Conservation (phyloP, 2,113 vertebrate species). For the Neodon shergylaensis region DNA sequence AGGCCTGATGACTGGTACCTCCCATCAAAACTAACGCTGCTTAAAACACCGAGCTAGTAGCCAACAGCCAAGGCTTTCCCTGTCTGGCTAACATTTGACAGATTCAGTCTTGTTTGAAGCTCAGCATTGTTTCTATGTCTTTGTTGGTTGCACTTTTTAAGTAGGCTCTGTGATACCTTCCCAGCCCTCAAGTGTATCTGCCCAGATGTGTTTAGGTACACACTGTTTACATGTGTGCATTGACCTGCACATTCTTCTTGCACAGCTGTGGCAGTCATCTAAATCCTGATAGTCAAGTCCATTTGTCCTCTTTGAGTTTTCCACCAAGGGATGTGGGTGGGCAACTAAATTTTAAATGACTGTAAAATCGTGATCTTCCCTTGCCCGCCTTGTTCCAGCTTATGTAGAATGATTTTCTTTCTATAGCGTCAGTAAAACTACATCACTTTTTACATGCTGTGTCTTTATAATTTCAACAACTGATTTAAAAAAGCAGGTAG, state of each 20-base stretch:
- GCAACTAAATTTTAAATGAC: constrained; percentile 3
- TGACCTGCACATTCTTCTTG: background rate
- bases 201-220: constrained; percentile 13
- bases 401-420: background rate
- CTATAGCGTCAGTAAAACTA: background rate
- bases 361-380: background rate
- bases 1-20: constrained; percentile 83
- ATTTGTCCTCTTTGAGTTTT: background rate
- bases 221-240: constrained; percentile 28
- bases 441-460: background rate
- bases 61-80: constrained; percentile 82
- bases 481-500: background rate
- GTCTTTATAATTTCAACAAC: constrained; percentile 22
- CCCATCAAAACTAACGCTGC: constrained; percentile 86
- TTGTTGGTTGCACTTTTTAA: constrained; percentile 70
- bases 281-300: constrained; percentile 42
- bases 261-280: background rate
- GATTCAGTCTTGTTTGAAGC: constrained; percentile 79
- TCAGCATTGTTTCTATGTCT: constrained; percentile 76
- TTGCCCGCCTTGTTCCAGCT: background rate
- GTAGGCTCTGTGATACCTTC: constrained; percentile 54
- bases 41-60: constrained; percentile 84
- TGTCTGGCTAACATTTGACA: constrained; percentile 78
- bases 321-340: background rate
- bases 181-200: background rate